phyloP scores from a whole-genome alignment of 2,888 invertebrate species.

The Nudaria mundana region DNA sequence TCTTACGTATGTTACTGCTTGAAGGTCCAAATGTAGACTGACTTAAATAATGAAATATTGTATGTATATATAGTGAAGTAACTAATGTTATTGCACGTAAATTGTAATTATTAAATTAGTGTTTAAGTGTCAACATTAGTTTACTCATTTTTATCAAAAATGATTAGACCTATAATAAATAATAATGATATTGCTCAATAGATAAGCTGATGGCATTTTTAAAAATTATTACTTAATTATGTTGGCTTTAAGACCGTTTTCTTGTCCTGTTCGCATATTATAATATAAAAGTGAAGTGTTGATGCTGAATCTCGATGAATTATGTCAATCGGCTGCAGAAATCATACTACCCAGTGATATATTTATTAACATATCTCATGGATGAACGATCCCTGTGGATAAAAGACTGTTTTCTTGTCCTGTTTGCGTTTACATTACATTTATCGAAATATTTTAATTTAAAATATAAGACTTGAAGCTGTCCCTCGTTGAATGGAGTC shows the following conservation, averaged over 20 bases:
- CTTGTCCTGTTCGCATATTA: neutral
- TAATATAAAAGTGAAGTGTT: neutral
- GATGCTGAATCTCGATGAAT: neutral
- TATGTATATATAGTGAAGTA: too few species aligned
- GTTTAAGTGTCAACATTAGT: too few species aligned
- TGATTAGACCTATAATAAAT: too few species aligned
- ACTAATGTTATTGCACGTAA: too few species aligned
- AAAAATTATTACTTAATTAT: too few species aligned
- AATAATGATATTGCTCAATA: neutral
- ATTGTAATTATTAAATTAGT: too few species aligned
- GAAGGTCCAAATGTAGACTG: too few species aligned
- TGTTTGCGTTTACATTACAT: neutral
- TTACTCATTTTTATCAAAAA: too few species aligned
- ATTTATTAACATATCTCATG: conserved; percentile 10
- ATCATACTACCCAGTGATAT: conserved; percentile 13
- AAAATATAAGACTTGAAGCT: neutral
- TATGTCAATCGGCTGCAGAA: neutral
- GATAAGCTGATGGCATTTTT: neutral
- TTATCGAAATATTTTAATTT: too few species aligned
- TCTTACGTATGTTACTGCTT: too few species aligned
- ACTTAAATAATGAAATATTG: too few species aligned
- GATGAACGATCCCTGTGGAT: conserved; percentile 6
- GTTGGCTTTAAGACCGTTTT: neutral
- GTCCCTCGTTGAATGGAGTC: neutral
- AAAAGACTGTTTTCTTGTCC: neutral